Evolutionary conservation across 2,797 vertebrate genomes (phyloP).

Genomic region (Sebastiscus tertius): DNA sequence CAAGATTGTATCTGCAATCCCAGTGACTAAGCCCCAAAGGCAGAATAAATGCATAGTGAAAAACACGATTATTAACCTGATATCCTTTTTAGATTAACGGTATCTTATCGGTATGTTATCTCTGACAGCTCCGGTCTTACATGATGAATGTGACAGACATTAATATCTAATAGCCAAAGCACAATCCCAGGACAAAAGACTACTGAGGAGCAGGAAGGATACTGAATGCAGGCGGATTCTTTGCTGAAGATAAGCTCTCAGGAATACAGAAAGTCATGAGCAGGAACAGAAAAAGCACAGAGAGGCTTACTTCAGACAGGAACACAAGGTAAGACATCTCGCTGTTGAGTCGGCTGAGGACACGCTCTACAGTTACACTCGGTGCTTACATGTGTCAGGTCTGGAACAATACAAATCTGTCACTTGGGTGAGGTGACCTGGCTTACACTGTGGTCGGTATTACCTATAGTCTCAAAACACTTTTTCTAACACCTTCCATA

Average conservation of each 20-base stretch:
- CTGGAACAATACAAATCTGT: conserved; percentile 1
- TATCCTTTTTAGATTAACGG: not conserved
- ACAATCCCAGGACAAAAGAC: conserved; percentile 2
- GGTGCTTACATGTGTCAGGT: not conserved
- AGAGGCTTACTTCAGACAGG: conserved; percentile 6
- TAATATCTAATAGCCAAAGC: not conserved
- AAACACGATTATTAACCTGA: not conserved
- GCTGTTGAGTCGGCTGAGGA: not conserved
- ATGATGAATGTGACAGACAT: not conserved
- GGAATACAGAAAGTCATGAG: conserved; percentile 15
- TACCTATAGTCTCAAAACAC: not conserved
- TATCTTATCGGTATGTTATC: not conserved
- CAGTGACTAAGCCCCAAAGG: not conserved
- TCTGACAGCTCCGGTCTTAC: not conserved
- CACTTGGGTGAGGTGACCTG: not conserved
- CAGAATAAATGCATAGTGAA: not conserved
- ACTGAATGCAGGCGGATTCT: conserved; percentile 7
- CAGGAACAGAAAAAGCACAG: conserved; percentile 8
- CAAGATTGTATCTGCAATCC: not conserved
- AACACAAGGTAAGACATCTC: conserved; percentile 10
- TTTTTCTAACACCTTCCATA: not conserved
- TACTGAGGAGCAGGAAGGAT: not conserved
- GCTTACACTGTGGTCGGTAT: not conserved
- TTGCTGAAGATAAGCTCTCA: conserved; percentile 21
- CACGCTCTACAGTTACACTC: not conserved